Conservation (phyloP, 2,888 invertebrate genomes). For the Heliconius ethilla region DNA sequence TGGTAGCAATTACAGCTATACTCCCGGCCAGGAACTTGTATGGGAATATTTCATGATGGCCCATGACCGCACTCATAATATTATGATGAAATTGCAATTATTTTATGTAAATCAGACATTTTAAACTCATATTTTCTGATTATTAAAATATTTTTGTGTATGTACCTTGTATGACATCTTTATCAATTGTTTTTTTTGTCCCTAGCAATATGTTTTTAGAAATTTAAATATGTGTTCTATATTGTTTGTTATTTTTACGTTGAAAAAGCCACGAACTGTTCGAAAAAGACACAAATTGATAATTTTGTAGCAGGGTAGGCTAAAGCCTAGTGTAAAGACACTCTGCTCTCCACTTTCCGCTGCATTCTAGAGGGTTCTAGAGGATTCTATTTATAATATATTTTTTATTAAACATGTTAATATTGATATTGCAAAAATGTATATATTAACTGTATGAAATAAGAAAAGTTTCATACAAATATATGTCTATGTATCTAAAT, state of each 20-base stretch:
- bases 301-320: no score
- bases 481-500: not conserved
- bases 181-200: not conserved
- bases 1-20: conserved; percentile 58
- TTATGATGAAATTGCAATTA: conserved; percentile 12
- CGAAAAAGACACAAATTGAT: no score
- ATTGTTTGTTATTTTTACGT: not conserved
- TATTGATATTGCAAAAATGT: not conserved
- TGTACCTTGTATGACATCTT: not conserved
- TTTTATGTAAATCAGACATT: conserved; percentile 4
- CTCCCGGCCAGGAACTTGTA: conserved; percentile 40
- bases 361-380: no score
- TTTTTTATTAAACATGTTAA: no score
- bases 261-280: no score
- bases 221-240: not conserved
- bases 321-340: no score
- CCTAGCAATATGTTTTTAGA: not conserved
- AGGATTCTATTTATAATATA: no score
- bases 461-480: not conserved
- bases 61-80: conserved; percentile 36
- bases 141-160: not conserved
- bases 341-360: no score
- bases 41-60: conserved; percentile 38
- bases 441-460: not conserved
- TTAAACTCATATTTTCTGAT: not conserved